Percentiles rank a stretch among this genome's conserved stretches.
Evolutionary conservation across 2,797 vertebrate species (phyloP).

Genomic region (Pterois miles): DNA sequence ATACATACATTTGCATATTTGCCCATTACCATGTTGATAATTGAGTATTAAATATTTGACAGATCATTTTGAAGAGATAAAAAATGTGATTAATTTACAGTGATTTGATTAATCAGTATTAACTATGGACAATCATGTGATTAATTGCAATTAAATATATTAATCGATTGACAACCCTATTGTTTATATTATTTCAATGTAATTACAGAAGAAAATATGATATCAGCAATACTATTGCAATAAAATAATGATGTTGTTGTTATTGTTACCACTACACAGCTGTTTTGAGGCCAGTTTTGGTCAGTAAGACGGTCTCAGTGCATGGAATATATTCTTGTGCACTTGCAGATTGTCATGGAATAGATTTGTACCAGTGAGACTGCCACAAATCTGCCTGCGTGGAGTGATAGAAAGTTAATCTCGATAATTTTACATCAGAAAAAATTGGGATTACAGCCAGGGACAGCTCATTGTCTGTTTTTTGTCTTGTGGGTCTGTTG

Average conservation of each 20-base stretch:
- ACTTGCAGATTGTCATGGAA: slow-evolving; percentile 30
- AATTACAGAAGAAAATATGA: background rate
- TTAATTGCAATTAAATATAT: no score
- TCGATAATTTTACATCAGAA: slow-evolving; percentile 65
- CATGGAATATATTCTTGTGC: slow-evolving; percentile 39
- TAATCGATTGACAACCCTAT: no score
- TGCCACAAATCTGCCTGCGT: slow-evolving; percentile 66
- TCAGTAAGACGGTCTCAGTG: slow-evolving; percentile 9
- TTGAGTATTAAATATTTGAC: no score
- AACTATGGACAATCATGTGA: no score
- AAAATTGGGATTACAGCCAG: slow-evolving; percentile 42
- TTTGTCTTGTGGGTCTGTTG: slow-evolving; percentile 41
- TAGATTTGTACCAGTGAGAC: slow-evolving; percentile 53
- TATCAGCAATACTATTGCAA: background rate
- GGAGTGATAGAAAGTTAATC: slow-evolving; percentile 69
- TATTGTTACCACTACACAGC: background rate
- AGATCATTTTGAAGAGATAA: no score
- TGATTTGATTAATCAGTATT: no score
- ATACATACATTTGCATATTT: no score
- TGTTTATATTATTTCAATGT: background rate
- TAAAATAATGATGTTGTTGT: background rate
- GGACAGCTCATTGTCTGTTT: slow-evolving; percentile 50
- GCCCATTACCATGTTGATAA: no score
- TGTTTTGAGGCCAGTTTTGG: slow-evolving; percentile 6
- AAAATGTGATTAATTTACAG: no score